Base-by-base conservation (phyloP, 2,113 vertebrate genomes). In the Phaetusa simplex region DNA sequence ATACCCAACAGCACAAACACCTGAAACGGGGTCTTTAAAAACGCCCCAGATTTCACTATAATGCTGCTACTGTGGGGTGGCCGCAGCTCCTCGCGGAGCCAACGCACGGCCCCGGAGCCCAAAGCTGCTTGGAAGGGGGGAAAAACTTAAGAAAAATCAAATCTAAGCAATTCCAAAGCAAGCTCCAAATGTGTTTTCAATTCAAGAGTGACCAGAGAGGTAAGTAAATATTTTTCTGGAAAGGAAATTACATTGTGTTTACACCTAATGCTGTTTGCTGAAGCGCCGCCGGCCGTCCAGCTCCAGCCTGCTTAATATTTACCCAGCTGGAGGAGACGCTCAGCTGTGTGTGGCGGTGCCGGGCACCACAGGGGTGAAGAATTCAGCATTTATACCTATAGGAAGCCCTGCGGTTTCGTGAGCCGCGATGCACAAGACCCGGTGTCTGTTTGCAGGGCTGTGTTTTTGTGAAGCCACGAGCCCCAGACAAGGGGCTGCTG, bases 181-280 rank as follows among this genome's bases (percentile, higher is more conserved):
- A 45, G 8, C 66, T 88, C 53, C 64, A 50, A 38, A 30, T 2
- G 49, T 36, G 77, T 72, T 85, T 93, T 88, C 55, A 42, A 45
- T 30, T 19, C 67, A 22, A 55, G 59, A 95, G 88, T 2, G 52
- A 85, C 29, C 90, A 73, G 91, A 85, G 94, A 95, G 88, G 86
- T 23, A 32, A 92, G 90, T 36, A 88, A 96, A 95, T 91, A 70
- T 94, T 96, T 91, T 92, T 49, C 77, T 92, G 91, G 66, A 71
- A 81, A 79, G 93, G 94, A 96, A 96, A 53, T 16, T 1, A 66
- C 5, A 8, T 55, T 69, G 90, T 92, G 93, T 82, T 96, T 91
- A 83, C 95, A 82, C 72, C 80, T 53, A 61, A 14, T 1, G 40
- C 91, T 62, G 90, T 55, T 94, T 84, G 95, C 92, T 71, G 77